These are phyloP conservation scores for Iguana delicatissima DNA, from an alignment of 2,797 vertebrate species.

Conservation along the genomic window DNA sequence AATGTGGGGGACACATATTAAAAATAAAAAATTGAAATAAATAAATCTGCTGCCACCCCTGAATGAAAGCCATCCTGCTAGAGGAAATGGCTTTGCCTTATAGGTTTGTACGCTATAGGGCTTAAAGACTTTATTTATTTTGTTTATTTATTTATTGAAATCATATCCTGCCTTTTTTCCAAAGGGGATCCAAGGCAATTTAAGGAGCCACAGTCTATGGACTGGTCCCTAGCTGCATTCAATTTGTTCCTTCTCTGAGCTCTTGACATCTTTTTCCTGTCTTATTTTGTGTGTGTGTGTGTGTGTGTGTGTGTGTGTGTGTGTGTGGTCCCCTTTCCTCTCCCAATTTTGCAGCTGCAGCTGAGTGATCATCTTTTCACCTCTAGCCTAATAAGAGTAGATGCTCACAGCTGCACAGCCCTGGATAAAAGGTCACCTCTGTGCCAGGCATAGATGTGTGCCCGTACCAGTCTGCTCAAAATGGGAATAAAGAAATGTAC, in stretches of 20 bases:
- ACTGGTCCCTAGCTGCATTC: neutral
- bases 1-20: neutral
- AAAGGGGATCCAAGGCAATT: no score
- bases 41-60: neutral
- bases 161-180: no score
- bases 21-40: neutral
- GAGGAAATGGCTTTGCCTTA: neutral
- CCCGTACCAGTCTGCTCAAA: constrained; percentile 8
- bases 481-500: constrained; percentile 29
- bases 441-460: constrained; percentile 35
- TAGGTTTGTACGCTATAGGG: neutral
- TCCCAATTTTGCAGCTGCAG: constrained; percentile 20
- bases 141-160: no score
- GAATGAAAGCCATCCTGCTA: no score
- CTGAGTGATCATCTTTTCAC: constrained; percentile 12
- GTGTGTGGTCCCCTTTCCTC: neutral
- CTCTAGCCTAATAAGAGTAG: constrained; percentile 25
- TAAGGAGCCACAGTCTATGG: neutral
- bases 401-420: constrained; percentile 37
- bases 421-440: constrained; percentile 35
- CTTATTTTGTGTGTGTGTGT: neutral
- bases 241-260: constrained; percentile 19
- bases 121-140: neutral
- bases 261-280: neutral
- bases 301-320: neutral